phyloP scores from a whole-genome alignment of 2,797 vertebrate genomes.

The Melanotaenia boesemani region DNA sequence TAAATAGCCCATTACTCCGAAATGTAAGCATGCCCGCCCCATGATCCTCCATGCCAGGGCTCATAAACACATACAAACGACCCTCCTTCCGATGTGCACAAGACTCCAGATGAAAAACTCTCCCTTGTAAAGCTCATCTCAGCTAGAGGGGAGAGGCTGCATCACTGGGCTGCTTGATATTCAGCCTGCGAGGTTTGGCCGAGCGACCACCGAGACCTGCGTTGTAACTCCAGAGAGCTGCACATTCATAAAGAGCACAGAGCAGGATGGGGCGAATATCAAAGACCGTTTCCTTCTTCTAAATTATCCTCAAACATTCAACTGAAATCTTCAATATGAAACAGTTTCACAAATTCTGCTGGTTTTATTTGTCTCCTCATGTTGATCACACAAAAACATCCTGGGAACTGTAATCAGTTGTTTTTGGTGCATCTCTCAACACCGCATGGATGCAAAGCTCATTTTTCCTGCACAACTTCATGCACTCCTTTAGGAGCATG shows the following conservation, averaged over 20 bases:
- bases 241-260: not conserved
- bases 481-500: no score
- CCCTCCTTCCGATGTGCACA: not conserved
- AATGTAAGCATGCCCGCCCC: conserved; percentile 50
- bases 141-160: not conserved
- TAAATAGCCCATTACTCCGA: conserved; percentile 68
- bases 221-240: not conserved
- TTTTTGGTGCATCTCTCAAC: no score
- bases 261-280: not conserved
- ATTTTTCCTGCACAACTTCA: no score
- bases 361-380: no score
- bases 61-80: not conserved
- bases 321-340: not conserved
- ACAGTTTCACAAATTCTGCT: not conserved
- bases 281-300: not conserved
- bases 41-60: not conserved
- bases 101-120: conserved; percentile 39
- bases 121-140: conserved; percentile 29
- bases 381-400: no score
- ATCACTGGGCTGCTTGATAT: conserved; percentile 38
- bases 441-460: no score
- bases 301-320: not conserved
- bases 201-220: not conserved
- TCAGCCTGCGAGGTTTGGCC: conserved; percentile 26
- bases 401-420: no score